Evolutionary conservation across 2,888 invertebrate genomes (phyloP), one percentile per base, ranked within the genome.

Genomic region (Hoplodrina ambigua): DNA sequence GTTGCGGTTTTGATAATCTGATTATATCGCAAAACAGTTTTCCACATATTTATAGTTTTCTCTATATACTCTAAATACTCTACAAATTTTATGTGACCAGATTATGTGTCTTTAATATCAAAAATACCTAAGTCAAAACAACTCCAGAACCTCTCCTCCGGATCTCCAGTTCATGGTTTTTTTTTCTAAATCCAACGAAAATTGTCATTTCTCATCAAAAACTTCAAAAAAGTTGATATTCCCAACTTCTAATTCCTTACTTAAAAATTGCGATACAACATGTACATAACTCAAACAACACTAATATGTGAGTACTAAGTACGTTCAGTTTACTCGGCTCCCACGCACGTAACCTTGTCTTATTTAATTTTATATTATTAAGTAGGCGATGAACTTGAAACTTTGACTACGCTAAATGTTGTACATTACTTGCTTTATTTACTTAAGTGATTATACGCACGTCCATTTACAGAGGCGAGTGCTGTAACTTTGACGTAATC

Each of bases 381-480:
- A 69, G 82, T 82, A 80, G 82, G 82, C 80, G 82, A 80, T 72
- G 81, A 74, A 82, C 81, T 81, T 82, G 78, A 82, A 73, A 71
- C 75, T 63, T 60, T 54, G 46, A 60, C 64, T 49, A 72, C 63
- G 49, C 62, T 70, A 79, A 78, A 59, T 62, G 33, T 56, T 79
- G 71, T 44, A 62, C 75, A 64, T 67, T 71, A 66, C 63, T 25
- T 13, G 55, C 54, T 57, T 63, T 79, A 80, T 79, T 79, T 80
- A 75, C 68, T 57, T 66, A 69, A 57, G 56, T 57, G 41, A 75
- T 80, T 72, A 79, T 59, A 66, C 66, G 49, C 56, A 66, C 56
- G 25, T 57, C 69, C 61, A 65, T 68, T 20, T 65, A 25, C 61
- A 60, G 72, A 60, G 72, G 64, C 49, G 66, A 66, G 50, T 64